Evolutionary conservation across 2,797 vertebrate species (phyloP), one percentile per base, ranked within the genome.

Genomic region (Sebastolobus altivelis): DNA sequence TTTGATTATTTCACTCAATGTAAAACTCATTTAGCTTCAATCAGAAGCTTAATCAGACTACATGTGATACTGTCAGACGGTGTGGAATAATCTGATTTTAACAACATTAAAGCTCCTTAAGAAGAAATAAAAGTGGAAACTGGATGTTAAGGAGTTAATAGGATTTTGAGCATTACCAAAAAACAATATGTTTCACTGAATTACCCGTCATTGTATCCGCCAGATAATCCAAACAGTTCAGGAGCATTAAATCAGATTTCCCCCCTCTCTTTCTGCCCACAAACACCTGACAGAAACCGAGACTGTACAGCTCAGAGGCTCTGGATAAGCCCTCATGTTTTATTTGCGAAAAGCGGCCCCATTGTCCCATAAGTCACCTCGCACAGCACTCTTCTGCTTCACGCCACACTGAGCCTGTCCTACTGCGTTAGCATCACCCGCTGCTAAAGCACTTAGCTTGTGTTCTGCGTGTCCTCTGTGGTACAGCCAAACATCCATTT

Each of bases 311-410:
- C 90, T 87, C 84, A 81, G 88, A 94, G 89, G 89, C 93, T 94
- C 87, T 83, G 89, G 93, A 90, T 95, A 93, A 94, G 93, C 94
- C 93, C 94, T 96, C 95, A 95, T 95, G 95, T 95, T 96, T 96
- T 96, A 96, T 95, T 96, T 92, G 94, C 85, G 82, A 94, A 95
- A 96, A 96, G 94, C 92, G 93, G 95, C 93, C 93, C 95, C 95
- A 95, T 96, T 96, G 95, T 96, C 95, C 94, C 95, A 94, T 90
- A 95, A 95, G 95, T 95, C 95, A 94, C 94, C 94, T 95, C 94
- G 67, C 92, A 93, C 93, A 90, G 94, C 95, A 95, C 96, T 96
- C 96, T 95, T 95, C 93, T 91, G 91, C 92, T 94, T 91, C 91
- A 95, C 86, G 95, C 94, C 94, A 94, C 93, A 75, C 92, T 94